Evolutionary conservation across 2,113 vertebrate species (phyloP).

Genomic region (Chlorodrepanis virens): DNA sequence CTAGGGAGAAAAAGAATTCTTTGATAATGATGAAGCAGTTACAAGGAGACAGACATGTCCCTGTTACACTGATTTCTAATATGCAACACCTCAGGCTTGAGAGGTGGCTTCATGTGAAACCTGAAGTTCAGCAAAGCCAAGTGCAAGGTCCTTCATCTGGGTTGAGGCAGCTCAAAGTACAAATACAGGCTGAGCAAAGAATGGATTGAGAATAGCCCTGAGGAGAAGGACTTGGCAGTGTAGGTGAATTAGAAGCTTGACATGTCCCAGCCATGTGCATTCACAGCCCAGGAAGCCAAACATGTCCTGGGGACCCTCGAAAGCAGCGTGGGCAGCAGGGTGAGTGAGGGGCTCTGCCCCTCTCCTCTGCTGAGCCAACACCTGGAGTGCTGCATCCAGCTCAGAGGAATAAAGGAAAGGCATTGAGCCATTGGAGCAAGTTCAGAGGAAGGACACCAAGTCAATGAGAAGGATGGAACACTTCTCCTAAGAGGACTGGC

Average conservation of each 20-base stretch:
- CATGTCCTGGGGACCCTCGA: rapidly evolving
- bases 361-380: background rate
- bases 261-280: rapidly evolving
- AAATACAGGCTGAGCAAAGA: background rate
- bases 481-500: too few species aligned
- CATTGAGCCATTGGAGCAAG: background rate
- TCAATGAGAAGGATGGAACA: background rate
- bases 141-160: background rate
- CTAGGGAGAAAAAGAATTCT: background rate
- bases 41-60: background rate
- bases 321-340: rapidly evolving
- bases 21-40: background rate
- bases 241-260: background rate
- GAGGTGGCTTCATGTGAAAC: too few species aligned
- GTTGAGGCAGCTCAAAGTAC: rapidly evolving
- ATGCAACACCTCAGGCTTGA: background rate
- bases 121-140: background rate
- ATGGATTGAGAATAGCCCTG: background rate
- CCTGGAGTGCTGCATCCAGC: background rate
- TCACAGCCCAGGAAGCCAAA: background rate
- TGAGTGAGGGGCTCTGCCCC: rapidly evolving
- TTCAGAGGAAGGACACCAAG: background rate
- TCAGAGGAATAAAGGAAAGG: background rate
- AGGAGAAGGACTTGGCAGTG: background rate
- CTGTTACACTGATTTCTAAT: background rate